Base-by-base conservation (phyloP, 1,140 invertebrate species). In the Coelopa frigida region DNA sequence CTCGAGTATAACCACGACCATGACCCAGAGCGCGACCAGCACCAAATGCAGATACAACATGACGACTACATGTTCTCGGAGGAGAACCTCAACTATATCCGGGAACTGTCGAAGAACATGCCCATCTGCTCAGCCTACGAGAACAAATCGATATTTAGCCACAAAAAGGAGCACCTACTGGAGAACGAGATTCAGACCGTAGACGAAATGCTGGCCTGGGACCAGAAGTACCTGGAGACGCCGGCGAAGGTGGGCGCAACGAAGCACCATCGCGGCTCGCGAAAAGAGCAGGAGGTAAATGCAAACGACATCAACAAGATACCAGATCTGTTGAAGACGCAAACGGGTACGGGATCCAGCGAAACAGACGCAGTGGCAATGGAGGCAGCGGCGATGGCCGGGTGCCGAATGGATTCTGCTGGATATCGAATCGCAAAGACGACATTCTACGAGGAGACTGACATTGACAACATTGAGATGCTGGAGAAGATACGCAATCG, bases 101-200 rank as follows among this genome's bases (percentile, higher is more conserved):
- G 57, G 2, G 66, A 69, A 52, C 49, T 69, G 7, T 68, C 65
- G 2, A 64, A 68, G 44, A 69, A 69, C 38, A 56, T 68, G 20
- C 66, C 66, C 1, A 69, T 69, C 31, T 69, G 66, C 31, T 69
- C 66, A 7, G 59, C 52, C 0, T 68, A 59, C 42, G 66, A 69
- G 37, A 68, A 68, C 33, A 67, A 67, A 38, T 69, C 66, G 0
- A 69, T 68, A 22, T 69, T 63, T 32, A 52, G 64, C 48, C 40
- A 49, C 3, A 14, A 51, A n/a, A 43, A 38, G 14, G 17, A 46
- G 2, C 8, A 35, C 10, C n/a, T 26, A 23, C 18, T 38, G 24
- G 44, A 38, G 17, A 15, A 33, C 18, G 14, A 44, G 14, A 42
- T 50, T 27, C 47, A 35, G 5, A 53, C 54, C 1, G 50, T 60